Base-by-base conservation (phyloP, 2,888 invertebrate species). In the Pyrrhosoma nymphula region DNA sequence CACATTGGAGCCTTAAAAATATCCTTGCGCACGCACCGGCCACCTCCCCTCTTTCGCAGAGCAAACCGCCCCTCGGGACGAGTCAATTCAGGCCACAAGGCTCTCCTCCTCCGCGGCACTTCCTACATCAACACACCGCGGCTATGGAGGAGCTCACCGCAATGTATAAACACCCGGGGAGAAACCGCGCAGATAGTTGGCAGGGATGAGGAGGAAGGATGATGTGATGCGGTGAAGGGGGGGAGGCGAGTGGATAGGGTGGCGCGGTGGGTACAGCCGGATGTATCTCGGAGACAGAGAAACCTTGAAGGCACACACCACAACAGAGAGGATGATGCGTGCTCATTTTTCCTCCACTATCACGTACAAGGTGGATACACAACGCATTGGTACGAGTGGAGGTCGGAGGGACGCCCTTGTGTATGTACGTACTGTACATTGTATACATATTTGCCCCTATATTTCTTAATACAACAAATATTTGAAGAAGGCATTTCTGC, bases 101-200 rank as follows among this genome's bases (percentile, higher is more conserved):
- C 0, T 69, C 26, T 18, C n/a, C 56, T 16, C 30, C 30, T 90
- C 69, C 35, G 14, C 2, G n/a, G 56, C n/a, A 60, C 35, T 30
- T 90, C 56, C 90, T 90, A 56, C 90, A 60, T 56, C 56, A 90
- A 90, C 56, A 90, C 56, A 20, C 56, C 90, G 20, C 90, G 23
- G 90, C 56, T 56, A 56, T 55, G 30, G 20, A 56, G 56, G 56
- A 90, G 56, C 14, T 30, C 56, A n/a, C 88, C 88, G 23, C 39
- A 26, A 47, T 88, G 88, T 39, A 39, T 55, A 47, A 39, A 88
- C 88, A 88, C 26, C 23, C 18, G 18, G 18, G 20, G 69, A 26
- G 69, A 69, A 69, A 69, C 69, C 69, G n/a, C 6, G 60, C 60
- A 8, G 60, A 60, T 60, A 20, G 60, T 20, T 14, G 60, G 6